Percentiles rank a stretch among this genome's conserved stretches.
Conservation (phyloP, 1,140 invertebrate genomes). For the Carposina sasakii region DNA sequence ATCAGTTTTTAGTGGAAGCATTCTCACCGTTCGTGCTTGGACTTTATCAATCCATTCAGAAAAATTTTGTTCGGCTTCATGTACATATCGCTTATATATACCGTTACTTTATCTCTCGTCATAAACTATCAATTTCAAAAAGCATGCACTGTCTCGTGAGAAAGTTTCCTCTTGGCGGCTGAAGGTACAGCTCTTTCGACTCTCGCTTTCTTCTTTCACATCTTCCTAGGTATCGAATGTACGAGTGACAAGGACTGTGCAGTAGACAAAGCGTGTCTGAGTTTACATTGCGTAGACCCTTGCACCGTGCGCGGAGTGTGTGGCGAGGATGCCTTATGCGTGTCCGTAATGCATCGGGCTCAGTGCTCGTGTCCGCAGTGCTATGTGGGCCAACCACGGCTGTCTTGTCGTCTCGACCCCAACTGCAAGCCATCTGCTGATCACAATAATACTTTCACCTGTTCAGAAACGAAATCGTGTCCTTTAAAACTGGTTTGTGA, state of each 20-base stretch:
- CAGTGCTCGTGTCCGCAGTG: slow-evolving; percentile 91
- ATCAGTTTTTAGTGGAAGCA: slow-evolving; percentile 64
- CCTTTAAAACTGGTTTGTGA: slow-evolving; percentile 84
- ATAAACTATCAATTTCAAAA: slow-evolving; percentile 74
- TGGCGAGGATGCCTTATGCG: slow-evolving; percentile 90
- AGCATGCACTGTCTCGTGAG: slow-evolving; percentile 84
- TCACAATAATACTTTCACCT: slow-evolving; percentile 69
- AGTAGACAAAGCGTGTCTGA: slow-evolving; percentile 91
- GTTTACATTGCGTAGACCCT: slow-evolving; percentile 89
- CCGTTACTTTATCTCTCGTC: slow-evolving; percentile 69
- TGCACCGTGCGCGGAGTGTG: slow-evolving; percentile 90
- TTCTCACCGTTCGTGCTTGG: slow-evolving; percentile 72
- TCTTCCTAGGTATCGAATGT: slow-evolving; percentile 89
- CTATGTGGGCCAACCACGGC: slow-evolving; percentile 85
- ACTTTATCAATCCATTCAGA: slow-evolving; percentile 57
- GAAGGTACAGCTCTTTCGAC: slow-evolving; percentile 80
- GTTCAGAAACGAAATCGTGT: slow-evolving; percentile 81
- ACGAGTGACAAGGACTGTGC: slow-evolving; percentile 92
- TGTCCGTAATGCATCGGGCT: slow-evolving; percentile 85
- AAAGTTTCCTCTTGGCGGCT: slow-evolving; percentile 80
- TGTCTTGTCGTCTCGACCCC: slow-evolving; percentile 83
- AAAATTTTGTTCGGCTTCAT: slow-evolving; percentile 72
- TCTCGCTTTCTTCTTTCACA: slow-evolving; percentile 81
- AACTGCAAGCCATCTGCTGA: slow-evolving; percentile 76
- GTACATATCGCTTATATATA: slow-evolving; percentile 72